phyloP scores from a whole-genome alignment of 2,888 invertebrate genomes.

The Neoaliturus tenellus region DNA sequence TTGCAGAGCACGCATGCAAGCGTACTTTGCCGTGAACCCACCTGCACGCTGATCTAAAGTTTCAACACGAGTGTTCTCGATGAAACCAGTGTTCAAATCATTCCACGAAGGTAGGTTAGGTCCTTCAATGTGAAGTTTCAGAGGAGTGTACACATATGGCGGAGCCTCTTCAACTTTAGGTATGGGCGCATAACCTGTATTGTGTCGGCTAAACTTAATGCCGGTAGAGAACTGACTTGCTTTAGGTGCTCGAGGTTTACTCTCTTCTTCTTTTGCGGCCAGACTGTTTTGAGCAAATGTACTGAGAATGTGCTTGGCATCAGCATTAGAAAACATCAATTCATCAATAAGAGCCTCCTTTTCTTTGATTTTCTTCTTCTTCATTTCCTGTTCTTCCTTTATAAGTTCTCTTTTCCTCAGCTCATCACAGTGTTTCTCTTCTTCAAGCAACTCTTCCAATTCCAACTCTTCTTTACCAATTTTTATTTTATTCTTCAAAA shows the following conservation, averaged over 20 bases:
- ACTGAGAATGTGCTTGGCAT: slow-evolving; percentile 91
- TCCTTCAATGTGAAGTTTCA: slow-evolving; percentile 80
- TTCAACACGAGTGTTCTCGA: slow-evolving; percentile 85
- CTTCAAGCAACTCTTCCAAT: slow-evolving; percentile 88
- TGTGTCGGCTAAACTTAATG: slow-evolving; percentile 79
- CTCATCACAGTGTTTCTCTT: slow-evolving; percentile 87
- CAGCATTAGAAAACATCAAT: slow-evolving; percentile 93
- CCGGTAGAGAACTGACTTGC: slow-evolving; percentile 90
- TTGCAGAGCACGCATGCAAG: slow-evolving; percentile 91
- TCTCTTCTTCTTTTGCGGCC: slow-evolving; percentile 78
- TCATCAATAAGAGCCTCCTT: slow-evolving; percentile 97
- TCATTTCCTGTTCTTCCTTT: slow-evolving; percentile 82
- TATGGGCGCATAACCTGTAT: slow-evolving; percentile 73
- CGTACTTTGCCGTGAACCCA: slow-evolving; percentile 88
- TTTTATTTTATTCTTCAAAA: slow-evolving; percentile 84
- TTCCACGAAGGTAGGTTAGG: slow-evolving; percentile 81
- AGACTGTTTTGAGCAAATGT: slow-evolving; percentile 80
- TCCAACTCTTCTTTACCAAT: slow-evolving; percentile 86
- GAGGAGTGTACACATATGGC: slow-evolving; percentile 81
- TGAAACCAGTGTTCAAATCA: slow-evolving; percentile 81
- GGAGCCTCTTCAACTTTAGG: slow-evolving; percentile 87
- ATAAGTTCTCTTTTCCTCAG: slow-evolving; percentile 82
- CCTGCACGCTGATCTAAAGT: slow-evolving; percentile 88
- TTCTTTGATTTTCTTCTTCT: slow-evolving; percentile 88
- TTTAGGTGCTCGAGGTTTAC: slow-evolving; percentile 48